Evolutionary conservation across 2,888 invertebrate genomes (phyloP).

Genomic region (Mythimna vitellina): DNA sequence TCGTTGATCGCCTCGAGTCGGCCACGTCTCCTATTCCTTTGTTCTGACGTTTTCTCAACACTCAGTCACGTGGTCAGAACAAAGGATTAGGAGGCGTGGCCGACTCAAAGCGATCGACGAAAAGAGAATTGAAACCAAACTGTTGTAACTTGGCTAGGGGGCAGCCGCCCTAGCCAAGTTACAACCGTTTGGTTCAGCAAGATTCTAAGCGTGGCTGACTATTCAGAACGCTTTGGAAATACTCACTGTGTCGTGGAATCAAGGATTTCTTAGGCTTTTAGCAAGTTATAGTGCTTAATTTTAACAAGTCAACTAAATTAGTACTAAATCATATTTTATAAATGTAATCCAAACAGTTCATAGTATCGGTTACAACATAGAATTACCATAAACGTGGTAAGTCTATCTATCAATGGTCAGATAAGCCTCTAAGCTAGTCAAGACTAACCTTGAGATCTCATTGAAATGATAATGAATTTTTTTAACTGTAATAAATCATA

Average conservation of each 20-base stretch:
- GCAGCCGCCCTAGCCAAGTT: too few relatives aligned
- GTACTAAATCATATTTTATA: neutral
- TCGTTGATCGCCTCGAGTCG: too few relatives aligned
- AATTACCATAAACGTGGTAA: constrained; percentile 2
- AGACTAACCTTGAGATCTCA: constrained; percentile 24
- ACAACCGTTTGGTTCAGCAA: too few relatives aligned
- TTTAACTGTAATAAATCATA: constrained; percentile 8
- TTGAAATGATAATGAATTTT: constrained; percentile 4
- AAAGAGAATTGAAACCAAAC: too few relatives aligned
- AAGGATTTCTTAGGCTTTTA: neutral
- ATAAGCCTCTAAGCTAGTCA: constrained; percentile 1
- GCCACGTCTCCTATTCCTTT: too few relatives aligned
- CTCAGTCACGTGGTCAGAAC: too few relatives aligned
- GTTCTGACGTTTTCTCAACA: too few relatives aligned
- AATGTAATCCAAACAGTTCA: neutral
- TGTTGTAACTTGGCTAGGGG: too few relatives aligned
- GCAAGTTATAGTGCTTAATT: neutral
- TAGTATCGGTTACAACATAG: neutral
- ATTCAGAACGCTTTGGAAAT: neutral
- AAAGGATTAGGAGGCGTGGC: too few relatives aligned
- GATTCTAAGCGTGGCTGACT: neutral
- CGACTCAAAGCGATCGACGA: too few relatives aligned
- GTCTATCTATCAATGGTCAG: constrained; percentile 11
- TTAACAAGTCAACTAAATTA: neutral
- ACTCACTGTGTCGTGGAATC: neutral